phyloP scores from a whole-genome alignment of 1,140 invertebrate species.

The Drosophila guanche region DNA sequence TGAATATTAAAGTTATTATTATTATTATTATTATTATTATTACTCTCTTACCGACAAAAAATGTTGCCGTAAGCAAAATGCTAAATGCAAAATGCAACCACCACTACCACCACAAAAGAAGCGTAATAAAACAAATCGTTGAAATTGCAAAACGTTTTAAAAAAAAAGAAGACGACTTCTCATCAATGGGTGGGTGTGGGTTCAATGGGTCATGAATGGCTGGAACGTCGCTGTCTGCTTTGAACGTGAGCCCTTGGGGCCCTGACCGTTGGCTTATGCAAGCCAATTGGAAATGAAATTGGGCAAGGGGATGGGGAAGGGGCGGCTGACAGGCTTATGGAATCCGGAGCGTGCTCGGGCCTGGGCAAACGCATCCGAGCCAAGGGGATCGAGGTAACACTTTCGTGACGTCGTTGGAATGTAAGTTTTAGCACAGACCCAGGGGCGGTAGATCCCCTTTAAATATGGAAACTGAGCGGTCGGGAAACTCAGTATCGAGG shows the following conservation, averaged over 20 bases:
- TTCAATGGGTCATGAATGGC: no score
- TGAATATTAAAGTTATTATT: conserved; percentile 40
- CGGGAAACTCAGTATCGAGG: conserved; percentile 47
- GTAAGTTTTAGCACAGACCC: conserved; percentile 33
- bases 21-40: conserved; percentile 3
- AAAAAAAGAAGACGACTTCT: conserved; percentile 26
- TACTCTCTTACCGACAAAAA: not conserved
- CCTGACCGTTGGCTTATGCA: conserved; percentile 15
- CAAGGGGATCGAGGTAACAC: not conserved
- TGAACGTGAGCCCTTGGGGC: conserved; percentile 12
- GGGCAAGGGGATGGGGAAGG: conserved; percentile 21
- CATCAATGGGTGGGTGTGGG: conserved; percentile 27
- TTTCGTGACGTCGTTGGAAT: conserved; percentile 36
- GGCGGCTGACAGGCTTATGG: conserved; percentile 9
- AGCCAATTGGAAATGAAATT: conserved; percentile 14
- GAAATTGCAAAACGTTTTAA: conserved; percentile 61
- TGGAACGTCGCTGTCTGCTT: no score
- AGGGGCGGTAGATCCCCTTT: conserved; percentile 16
- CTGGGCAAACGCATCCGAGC: conserved; percentile 35
- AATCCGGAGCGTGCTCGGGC: conserved; percentile 42
- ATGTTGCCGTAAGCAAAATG: conserved; percentile 8
- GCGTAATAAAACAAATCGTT: conserved; percentile 64
- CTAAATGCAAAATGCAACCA: conserved; percentile 19
- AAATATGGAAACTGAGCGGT: conserved; percentile 36
- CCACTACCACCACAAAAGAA: conserved; percentile 9